Conservation (phyloP, 2,888 invertebrate genomes). For the Gasteruption jaculator region DNA sequence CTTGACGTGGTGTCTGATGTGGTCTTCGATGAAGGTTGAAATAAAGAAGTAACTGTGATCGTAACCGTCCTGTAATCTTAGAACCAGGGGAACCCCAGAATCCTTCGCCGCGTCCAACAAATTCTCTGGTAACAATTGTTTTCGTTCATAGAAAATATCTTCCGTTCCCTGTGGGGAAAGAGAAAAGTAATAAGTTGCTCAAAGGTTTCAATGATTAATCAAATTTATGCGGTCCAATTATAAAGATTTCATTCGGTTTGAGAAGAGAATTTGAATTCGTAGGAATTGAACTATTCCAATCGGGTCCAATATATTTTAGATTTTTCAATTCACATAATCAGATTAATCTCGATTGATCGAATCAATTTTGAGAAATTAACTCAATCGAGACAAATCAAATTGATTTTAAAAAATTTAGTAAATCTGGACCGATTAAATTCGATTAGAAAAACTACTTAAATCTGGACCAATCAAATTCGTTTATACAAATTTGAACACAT, state of each 20-base stretch:
- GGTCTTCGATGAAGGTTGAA: slow-evolving; percentile 86
- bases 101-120: slow-evolving; percentile 68
- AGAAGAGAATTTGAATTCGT: too few relatives aligned
- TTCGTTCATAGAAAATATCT: slow-evolving; percentile 73
- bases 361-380: background rate
- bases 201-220: too few relatives aligned
- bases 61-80: slow-evolving; percentile 77
- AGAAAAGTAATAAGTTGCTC: too few relatives aligned
- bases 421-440: background rate
- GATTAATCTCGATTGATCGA: background rate
- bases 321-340: background rate
- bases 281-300: too few relatives aligned
- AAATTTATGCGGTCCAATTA: too few relatives aligned
- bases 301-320: slow-evolving; percentile 1
- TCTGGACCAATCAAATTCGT: too few relatives aligned
- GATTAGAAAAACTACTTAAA: too few relatives aligned
- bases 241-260: too few relatives aligned
- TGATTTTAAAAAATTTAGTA: background rate
- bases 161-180: slow-evolving; percentile 64
- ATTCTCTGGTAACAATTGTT: slow-evolving; percentile 81
- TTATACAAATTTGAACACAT: background rate
- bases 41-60: slow-evolving; percentile 96
- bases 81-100: slow-evolving; percentile 65
- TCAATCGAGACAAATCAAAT: slow-evolving; percentile 1
- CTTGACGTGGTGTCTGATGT: slow-evolving; percentile 84